phyloP scores from a whole-genome alignment of 2,797 vertebrate genomes.

The Alectoris magna region DNA sequence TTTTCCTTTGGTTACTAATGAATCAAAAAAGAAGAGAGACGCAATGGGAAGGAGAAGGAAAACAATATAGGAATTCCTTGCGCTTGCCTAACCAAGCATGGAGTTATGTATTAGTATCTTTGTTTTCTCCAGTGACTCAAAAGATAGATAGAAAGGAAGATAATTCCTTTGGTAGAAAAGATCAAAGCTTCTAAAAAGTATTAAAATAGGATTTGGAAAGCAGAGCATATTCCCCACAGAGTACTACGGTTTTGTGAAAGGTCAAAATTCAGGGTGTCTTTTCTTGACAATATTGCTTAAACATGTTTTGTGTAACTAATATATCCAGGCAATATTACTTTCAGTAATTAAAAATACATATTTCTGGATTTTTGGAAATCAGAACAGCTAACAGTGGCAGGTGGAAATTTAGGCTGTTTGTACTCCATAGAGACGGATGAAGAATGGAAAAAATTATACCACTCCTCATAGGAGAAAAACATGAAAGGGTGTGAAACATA shows the following conservation, averaged over 20 bases:
- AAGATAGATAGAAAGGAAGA: not conserved
- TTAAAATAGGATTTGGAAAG: conserved; percentile 24
- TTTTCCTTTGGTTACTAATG: not conserved
- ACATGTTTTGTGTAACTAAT: conserved; percentile 3
- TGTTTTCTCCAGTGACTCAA: not conserved
- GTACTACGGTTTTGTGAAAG: not conserved
- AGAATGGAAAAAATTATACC: not conserved
- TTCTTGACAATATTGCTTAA: not conserved
- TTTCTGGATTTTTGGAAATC: not conserved
- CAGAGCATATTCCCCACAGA: not conserved
- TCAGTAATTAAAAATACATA: not conserved
- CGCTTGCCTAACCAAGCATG: not conserved
- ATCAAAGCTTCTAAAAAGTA: not conserved
- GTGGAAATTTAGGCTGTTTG: not conserved
- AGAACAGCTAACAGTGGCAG: conserved; percentile 14
- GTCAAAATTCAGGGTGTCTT: conserved; percentile 17
- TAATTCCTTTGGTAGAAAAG: not conserved
- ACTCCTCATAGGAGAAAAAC: not conserved
- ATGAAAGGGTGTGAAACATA: not conserved
- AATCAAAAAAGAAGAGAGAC: not conserved
- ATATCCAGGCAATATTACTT: not conserved
- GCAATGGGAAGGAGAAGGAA: not conserved
- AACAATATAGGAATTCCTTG: not conserved
- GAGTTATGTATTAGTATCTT: not conserved
- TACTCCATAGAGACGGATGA: not conserved